phyloP scores from a whole-genome alignment of 2,888 invertebrate genomes.

The Melinaea marsaeus region DNA sequence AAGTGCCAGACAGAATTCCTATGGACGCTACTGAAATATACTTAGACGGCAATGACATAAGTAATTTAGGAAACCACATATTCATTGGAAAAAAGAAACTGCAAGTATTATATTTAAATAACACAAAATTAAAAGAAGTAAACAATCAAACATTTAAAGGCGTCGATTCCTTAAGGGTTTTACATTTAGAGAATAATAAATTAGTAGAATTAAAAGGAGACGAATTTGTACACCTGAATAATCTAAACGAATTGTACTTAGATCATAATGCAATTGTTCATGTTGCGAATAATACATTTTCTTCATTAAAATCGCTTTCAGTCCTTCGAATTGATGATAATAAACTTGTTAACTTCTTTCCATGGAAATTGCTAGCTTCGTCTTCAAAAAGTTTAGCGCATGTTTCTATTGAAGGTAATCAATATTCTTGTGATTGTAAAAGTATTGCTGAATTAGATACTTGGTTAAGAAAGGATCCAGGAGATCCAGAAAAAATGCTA shows the following conservation, averaged over 20 bases:
- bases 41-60: constrained; percentile 89
- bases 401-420: constrained; percentile 86
- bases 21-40: constrained; percentile 94
- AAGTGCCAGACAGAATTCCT: constrained; percentile 87
- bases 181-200: constrained; percentile 88
- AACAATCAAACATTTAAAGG: constrained; percentile 91
- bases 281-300: constrained; percentile 88
- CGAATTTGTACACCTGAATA: constrained; percentile 87
- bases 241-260: constrained; percentile 86
- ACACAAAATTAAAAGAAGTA: constrained; percentile 84
- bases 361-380: constrained; percentile 83
- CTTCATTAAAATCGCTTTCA: constrained; percentile 83
- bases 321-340: constrained; percentile 87
- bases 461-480: constrained; percentile 82
- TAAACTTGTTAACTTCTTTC: constrained; percentile 85
- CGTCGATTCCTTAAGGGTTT: constrained; percentile 82
- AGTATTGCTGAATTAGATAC: constrained; percentile 83
- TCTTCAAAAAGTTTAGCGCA: constrained; percentile 79
- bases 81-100: constrained; percentile 91
- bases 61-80: constrained; percentile 87
- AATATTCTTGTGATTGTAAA: constrained; percentile 90
- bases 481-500: constrained; percentile 83
- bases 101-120: constrained; percentile 86
- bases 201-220: constrained; percentile 85
- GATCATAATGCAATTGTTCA: constrained; percentile 86